phyloP scores from a whole-genome alignment of 1,140 invertebrate species.

The Semibalanus balanoides region DNA sequence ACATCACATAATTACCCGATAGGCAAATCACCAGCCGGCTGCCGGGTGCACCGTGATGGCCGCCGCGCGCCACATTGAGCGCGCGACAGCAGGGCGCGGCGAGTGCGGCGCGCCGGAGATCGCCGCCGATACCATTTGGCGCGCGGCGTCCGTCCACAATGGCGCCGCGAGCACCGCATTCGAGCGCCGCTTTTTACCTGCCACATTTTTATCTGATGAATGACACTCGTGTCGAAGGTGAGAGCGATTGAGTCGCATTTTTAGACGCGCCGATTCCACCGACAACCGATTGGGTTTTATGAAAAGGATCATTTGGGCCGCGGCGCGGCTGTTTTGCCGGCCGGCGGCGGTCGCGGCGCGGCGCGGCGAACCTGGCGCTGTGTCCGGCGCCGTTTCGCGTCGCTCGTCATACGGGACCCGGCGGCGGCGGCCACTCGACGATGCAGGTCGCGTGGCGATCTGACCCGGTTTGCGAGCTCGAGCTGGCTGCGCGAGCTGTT shows the following conservation, averaged over 20 bases:
- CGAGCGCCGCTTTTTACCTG: background rate
- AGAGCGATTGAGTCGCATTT: background rate
- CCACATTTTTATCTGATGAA: background rate
- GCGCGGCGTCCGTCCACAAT: background rate
- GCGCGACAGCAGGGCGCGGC: too few species aligned
- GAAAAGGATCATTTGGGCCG: background rate
- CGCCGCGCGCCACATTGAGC: too few species aligned
- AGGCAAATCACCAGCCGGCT: too few species aligned
- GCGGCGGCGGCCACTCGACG: background rate
- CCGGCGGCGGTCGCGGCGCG: background rate
- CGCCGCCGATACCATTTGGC: background rate
- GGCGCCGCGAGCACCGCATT: background rate
- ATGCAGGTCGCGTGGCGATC: background rate
- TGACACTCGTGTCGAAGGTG: constrained; percentile 1
- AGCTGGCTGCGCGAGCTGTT: background rate
- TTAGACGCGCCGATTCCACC: background rate
- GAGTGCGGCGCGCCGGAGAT: background rate
- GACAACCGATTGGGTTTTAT: background rate
- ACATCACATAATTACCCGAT: too few species aligned
- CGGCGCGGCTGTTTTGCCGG: background rate
- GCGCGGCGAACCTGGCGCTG: too few species aligned
- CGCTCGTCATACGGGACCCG: too few species aligned
- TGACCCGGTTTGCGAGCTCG: background rate
- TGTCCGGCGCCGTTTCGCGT: background rate
- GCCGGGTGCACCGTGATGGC: background rate